Evolutionary conservation across 2,888 invertebrate genomes (phyloP).

Genomic region (Melieria picta): DNA sequence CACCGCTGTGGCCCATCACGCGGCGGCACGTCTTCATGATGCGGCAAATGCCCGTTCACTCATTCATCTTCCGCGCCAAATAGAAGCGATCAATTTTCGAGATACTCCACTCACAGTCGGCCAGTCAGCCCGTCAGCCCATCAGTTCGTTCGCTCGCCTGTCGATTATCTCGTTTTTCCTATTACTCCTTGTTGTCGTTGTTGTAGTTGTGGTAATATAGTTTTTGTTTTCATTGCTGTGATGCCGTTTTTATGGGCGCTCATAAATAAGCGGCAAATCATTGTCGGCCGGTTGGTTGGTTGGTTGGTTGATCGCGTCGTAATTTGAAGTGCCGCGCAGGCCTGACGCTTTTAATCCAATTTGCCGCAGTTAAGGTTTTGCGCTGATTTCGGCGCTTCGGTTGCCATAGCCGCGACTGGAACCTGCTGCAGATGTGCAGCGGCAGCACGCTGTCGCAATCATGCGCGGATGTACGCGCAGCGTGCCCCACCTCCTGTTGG

Average conservation of each 20-base stretch:
- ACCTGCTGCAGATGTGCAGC: neutral
- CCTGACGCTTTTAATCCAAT: neutral
- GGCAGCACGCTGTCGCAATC: too few species aligned
- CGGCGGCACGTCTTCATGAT: slow-evolving; percentile 22
- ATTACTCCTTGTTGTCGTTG: slow-evolving; percentile 15
- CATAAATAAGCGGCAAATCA: slow-evolving; percentile 31
- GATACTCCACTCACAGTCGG: slow-evolving; percentile 5
- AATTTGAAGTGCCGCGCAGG: neutral
- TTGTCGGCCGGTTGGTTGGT: slow-evolving; percentile 4
- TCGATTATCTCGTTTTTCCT: slow-evolving; percentile 10
- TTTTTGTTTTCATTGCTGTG: slow-evolving; percentile 2
- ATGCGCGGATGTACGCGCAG: too few species aligned
- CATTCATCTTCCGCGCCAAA: slow-evolving; percentile 28
- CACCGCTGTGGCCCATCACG: neutral
- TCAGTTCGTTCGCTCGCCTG: slow-evolving; percentile 7
- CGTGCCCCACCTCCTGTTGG: too few species aligned
- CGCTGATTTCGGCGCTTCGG: neutral
- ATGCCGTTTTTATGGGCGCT: slow-evolving; percentile 23
- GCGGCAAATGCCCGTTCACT: slow-evolving; percentile 23
- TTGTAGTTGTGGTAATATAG: slow-evolving; percentile 3
- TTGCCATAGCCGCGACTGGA: neutral
- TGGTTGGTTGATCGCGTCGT: too few species aligned
- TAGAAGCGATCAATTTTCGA: slow-evolving; percentile 23
- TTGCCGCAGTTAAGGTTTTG: neutral
- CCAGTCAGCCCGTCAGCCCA: neutral